Evolutionary conservation across 2,888 invertebrate genomes (phyloP).

Genomic region (Cremastinae sp.): DNA sequence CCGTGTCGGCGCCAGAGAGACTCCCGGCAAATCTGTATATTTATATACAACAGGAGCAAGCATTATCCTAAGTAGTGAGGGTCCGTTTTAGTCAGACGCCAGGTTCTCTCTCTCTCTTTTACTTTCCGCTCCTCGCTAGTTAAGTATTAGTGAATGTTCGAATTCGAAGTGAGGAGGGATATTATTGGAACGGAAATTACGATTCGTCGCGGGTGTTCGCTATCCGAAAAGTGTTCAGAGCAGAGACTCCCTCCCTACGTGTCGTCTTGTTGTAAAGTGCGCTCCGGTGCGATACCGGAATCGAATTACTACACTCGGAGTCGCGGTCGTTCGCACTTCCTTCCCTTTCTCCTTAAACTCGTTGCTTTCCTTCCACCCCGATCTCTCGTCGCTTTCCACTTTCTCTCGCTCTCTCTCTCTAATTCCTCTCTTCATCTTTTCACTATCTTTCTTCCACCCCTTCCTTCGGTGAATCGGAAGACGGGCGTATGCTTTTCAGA

Average conservation of each 20-base stretch:
- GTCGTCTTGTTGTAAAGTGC: constrained; percentile 46
- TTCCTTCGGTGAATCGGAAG: constrained; percentile 49
- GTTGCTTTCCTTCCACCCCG: constrained; percentile 13
- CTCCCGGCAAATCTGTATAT: constrained; percentile 8
- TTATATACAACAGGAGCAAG: constrained; percentile 52
- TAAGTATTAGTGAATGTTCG: constrained; percentile 45
- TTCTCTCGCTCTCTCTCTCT: too few species aligned
- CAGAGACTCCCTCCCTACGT: constrained; percentile 29
- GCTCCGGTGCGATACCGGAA: constrained; percentile 54
- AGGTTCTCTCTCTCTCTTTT: constrained; percentile 16
- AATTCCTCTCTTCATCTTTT: constrained; percentile 5
- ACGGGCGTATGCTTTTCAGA: constrained; percentile 49
- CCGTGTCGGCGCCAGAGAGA: constrained; percentile 48
- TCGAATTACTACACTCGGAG: constrained; percentile 54
- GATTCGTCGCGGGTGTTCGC: constrained; percentile 47
- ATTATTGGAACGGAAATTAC: constrained; percentile 58
- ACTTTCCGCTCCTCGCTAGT: constrained; percentile 15
- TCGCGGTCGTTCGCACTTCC: constrained; percentile 47
- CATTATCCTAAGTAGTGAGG: constrained; percentile 70
- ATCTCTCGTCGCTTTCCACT: too few species aligned
- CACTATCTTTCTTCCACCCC: background rate
- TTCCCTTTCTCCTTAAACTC: constrained; percentile 31
- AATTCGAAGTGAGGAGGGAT: constrained; percentile 20
- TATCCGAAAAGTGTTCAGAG: constrained; percentile 4
- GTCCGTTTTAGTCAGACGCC: constrained; percentile 65